Base-by-base conservation (phyloP, 2,888 invertebrate species). In the Euclidia mi region DNA sequence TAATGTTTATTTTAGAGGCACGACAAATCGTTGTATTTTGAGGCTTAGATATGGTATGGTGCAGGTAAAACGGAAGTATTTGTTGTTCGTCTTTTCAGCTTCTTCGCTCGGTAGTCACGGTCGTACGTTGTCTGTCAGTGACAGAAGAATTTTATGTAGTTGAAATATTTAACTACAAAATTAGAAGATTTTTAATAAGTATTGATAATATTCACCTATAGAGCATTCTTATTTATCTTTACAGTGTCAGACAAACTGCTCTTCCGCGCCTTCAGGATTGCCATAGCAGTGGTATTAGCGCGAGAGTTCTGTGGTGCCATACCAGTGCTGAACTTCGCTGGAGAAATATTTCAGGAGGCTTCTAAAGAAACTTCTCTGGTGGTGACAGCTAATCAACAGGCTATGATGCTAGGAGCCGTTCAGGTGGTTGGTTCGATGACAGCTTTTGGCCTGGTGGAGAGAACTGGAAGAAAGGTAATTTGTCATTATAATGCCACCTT, bases 251-350 rank as follows among this genome's bases (percentile, higher is more conserved):
- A 93, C 72, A 88, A 84, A 50, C 81, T 91, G 2, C 78, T 93
- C 0, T 84, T 84, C 53, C 71, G 88, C 45, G 93, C 92, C 0
- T 91, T 92, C 73, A 68, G 76, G 6, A 91, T 94, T 31, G 87
- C 89, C 0, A 53, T 92, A 58, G 62, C 87, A 6, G 78, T 88
- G 2, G 61, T 83, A 0, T 53, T 92, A 1, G 86, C 91, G 0
- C 74, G 94, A 3, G 94, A 94, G 55, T 81, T 88, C 0, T 94
- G 94, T 47, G 94, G 94, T 0, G 84, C 91, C 0, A 82, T 90
- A 0, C 92, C 92, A 0, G 91, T 94, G 0, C 69, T 92, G 1
- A 92, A 90, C 69, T 94, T 91, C 15, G 94, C 94, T 61, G 91
- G 92, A 0, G 88, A 92, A 37, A 94, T 94, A 41, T 94, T 94